A percentile compares a stretch with the other conserved stretches of the same genome.
Conservation (phyloP, 2,113 vertebrate species). For the Tricholaema leucomelas region DNA sequence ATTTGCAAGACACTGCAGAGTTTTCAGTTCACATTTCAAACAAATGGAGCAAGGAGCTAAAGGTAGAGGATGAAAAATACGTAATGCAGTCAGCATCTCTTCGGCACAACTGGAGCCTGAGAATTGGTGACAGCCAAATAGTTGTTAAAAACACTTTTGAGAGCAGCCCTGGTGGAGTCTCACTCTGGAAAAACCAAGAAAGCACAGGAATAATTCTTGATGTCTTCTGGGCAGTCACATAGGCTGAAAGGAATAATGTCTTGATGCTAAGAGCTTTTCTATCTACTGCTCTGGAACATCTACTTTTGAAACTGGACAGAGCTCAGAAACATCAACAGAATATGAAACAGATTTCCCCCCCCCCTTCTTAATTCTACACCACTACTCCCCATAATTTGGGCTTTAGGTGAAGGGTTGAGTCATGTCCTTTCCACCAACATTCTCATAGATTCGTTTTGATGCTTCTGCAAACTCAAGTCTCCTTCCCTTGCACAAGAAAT, state of each 20-base stretch:
- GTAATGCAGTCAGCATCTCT: neutral
- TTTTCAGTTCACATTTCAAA: neutral
- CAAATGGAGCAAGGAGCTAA: neutral
- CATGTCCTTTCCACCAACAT: neutral
- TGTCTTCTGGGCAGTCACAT: neutral
- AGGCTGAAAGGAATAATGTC: neutral
- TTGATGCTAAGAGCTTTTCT: neutral
- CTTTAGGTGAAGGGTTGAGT: conserved; percentile 8
- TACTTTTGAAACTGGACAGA: neutral
- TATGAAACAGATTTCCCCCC: neutral
- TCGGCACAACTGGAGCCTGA: neutral
- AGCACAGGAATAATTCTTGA: fast-evolving
- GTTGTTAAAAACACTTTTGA: neutral
- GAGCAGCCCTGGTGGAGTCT: neutral
- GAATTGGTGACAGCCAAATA: neutral
- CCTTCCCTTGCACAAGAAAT: neutral
- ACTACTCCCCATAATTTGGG: neutral
- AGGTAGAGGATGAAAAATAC: neutral
- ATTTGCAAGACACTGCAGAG: neutral
- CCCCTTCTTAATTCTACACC: neutral
- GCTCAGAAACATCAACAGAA: neutral
- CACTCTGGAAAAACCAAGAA: neutral
- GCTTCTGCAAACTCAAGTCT: neutral
- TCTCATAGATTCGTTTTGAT: neutral
- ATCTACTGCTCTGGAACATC: neutral